Base-by-base conservation (phyloP, 1,140 invertebrate species). In the Caenorhabditis brenneri region DNA sequence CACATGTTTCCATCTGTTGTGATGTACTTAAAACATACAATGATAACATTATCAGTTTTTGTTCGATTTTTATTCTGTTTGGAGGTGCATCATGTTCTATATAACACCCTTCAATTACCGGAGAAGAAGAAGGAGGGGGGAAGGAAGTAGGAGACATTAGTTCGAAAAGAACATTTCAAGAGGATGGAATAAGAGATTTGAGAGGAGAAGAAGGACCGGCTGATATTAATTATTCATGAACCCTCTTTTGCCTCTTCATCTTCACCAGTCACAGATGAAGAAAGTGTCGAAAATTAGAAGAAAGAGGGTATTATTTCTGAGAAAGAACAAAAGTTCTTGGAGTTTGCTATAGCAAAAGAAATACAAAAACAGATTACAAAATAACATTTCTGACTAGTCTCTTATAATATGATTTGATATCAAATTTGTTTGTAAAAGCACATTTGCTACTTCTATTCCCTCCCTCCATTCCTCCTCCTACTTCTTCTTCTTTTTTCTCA, bases 141-240 rank as follows among this genome's bases (percentile, higher is more conserved):
- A 51, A n/a, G 15, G 19, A n/a, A 6, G 6, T 5, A 15, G 15
- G 15, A n/a, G 22, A 55, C 24, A 55, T 55, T 55, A 22, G 58
- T 65, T 65, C 19, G 12, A 36, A 74, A 74, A 74, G 65, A 74
- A 36, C 58, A 65, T 27, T 65, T 33, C n/a, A 36, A 27, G 31
- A 31, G 33, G 36, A 19, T 15, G 65, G 19, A 74, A 42, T 42
- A 74, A 42, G 33, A 74, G 65, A 74, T 74, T 74, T 24, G 36
- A 31, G 36, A 42, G 36, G 53, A 55, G 53, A 9, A 74, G 65
- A 74, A 74, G 36, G 36, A 46, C 65, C 65, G 65, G 65, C 65
- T 42, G 36, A 74, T 74, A 74, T 74, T 74, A 74, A 74, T 74
- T 74, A 74, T 74, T 74, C 65, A 74, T 74, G 65, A 74, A 74